These are phyloP conservation scores for Lerema accius DNA, from an alignment of 1,140 invertebrate species.

Conservation along the genomic window DNA sequence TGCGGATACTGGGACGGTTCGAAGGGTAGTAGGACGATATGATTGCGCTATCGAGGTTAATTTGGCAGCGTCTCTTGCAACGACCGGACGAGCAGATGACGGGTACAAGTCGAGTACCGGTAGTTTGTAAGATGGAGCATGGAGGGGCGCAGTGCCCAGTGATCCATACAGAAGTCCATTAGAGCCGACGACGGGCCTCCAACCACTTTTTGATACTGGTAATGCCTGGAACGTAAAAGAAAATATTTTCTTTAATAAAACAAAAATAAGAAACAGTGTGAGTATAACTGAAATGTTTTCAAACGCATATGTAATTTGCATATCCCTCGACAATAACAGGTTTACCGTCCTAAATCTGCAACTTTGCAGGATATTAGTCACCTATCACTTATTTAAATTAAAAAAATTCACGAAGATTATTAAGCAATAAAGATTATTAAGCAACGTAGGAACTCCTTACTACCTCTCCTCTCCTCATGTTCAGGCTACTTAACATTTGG, in stretches of 20 bases:
- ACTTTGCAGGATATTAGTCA: too few relatives aligned
- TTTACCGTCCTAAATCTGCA: too few relatives aligned
- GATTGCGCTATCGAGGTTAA: slow-evolving; percentile 76
- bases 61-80: slow-evolving; percentile 71
- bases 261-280: too few relatives aligned
- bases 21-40: slow-evolving; percentile 70
- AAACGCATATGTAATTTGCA: too few relatives aligned
- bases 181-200: slow-evolving; percentile 76
- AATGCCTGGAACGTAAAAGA: slow-evolving; percentile 59
- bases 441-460: too few relatives aligned
- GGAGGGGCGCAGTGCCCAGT: slow-evolving; percentile 59
- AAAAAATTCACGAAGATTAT: too few relatives aligned
- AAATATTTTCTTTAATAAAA: neutral
- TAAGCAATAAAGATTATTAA: too few relatives aligned
- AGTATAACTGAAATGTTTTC: too few relatives aligned
- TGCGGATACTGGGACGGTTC: slow-evolving; percentile 55
- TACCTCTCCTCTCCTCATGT: too few relatives aligned
- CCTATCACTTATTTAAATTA: too few relatives aligned
- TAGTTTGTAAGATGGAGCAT: slow-evolving; percentile 64
- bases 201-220: slow-evolving; percentile 74
- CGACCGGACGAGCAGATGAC: slow-evolving; percentile 72
- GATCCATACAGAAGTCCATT: slow-evolving; percentile 60
- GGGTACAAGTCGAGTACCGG: slow-evolving; percentile 59
- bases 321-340: too few relatives aligned
- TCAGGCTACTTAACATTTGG: too few relatives aligned